phyloP scores from a whole-genome alignment of 2,113 vertebrate species.

The Blennius ocellaris region DNA sequence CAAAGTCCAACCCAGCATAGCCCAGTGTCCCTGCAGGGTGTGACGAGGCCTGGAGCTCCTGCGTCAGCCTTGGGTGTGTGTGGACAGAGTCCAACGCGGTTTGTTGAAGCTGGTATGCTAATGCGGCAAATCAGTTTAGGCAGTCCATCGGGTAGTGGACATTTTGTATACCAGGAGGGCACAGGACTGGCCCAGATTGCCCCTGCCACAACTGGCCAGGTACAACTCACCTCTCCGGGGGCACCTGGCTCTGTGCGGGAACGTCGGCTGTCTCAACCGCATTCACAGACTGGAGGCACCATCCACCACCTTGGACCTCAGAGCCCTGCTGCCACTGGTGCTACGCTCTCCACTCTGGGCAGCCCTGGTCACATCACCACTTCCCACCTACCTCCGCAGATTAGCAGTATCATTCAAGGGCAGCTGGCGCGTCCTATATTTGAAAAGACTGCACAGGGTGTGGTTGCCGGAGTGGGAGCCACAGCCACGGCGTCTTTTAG shows the following conservation, averaged over 20 bases:
- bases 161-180: conserved; percentile 92
- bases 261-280: conserved; percentile 90
- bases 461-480: conserved; percentile 85
- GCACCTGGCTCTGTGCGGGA: conserved; percentile 83
- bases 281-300: conserved; percentile 92
- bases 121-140: conserved; percentile 89
- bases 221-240: conserved; percentile 86
- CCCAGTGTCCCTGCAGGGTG: conserved; percentile 85
- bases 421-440: conserved; percentile 89
- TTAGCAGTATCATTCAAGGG: conserved; percentile 94
- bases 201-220: conserved; percentile 83
- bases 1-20: conserved; percentile 92
- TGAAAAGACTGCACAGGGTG: conserved; percentile 85
- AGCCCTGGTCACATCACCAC: conserved; percentile 91
- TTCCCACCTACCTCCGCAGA: conserved; percentile 91
- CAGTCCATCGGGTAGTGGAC: conserved; percentile 84
- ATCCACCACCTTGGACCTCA: conserved; percentile 93
- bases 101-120: conserved; percentile 89
- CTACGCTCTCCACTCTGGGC: conserved; percentile 83
- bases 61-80: conserved; percentile 86
- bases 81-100: conserved; percentile 89
- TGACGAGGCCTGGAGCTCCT: conserved; percentile 84
- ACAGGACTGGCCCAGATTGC: conserved; percentile 89
- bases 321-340: conserved; percentile 87
- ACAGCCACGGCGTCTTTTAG: conserved; percentile 83